Percentiles rank a stretch among this genome's conserved stretches.
phyloP scores from a whole-genome alignment of 2,888 invertebrate genomes.

The Rutpela maculata region DNA sequence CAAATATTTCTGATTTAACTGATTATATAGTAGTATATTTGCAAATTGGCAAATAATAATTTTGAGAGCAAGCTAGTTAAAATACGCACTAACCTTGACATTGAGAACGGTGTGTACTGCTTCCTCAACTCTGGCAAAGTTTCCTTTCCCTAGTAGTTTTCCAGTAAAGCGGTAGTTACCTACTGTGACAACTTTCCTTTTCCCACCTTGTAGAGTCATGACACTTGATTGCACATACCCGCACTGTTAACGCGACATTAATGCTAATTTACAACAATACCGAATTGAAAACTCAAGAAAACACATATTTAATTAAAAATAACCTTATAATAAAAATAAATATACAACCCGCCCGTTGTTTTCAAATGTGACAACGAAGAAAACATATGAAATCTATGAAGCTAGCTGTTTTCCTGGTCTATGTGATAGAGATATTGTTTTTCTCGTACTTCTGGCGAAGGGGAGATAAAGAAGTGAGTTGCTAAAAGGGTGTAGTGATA shows the following conservation, averaged over 20 bases:
- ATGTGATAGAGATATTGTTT: conserved; percentile 12
- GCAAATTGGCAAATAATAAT: too few species aligned
- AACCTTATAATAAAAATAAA: conserved; percentile 64
- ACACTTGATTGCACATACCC: conserved; percentile 54
- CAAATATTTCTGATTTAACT: too few species aligned
- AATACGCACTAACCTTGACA: conserved; percentile 78
- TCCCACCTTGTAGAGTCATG: conserved; percentile 65
- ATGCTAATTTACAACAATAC: conserved; percentile 58
- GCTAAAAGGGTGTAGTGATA: background rate
- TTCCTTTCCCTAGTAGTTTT: conserved; percentile 83
- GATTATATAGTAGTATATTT: too few species aligned
- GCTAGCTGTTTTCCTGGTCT: conserved; percentile 22
- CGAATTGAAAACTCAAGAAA: conserved; percentile 56
- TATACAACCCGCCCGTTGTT: conserved; percentile 57
- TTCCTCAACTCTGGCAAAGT: conserved; percentile 85
- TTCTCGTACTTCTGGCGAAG: background rate
- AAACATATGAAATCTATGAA: conserved; percentile 21
- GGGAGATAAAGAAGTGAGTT: conserved; percentile 14
- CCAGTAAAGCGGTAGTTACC: conserved; percentile 85
- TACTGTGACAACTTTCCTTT: conserved; percentile 76
- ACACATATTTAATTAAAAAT: conserved; percentile 60
- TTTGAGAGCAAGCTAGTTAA: too few species aligned
- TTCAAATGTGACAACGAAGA: conserved; percentile 50
- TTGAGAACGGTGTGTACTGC: conserved; percentile 82
- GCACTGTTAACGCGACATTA: conserved; percentile 56